Percentiles rank a stretch among this genome's conserved stretches.
Evolutionary conservation across 1,140 invertebrate species (phyloP).

Genomic region (Temnothorax longispinosus): DNA sequence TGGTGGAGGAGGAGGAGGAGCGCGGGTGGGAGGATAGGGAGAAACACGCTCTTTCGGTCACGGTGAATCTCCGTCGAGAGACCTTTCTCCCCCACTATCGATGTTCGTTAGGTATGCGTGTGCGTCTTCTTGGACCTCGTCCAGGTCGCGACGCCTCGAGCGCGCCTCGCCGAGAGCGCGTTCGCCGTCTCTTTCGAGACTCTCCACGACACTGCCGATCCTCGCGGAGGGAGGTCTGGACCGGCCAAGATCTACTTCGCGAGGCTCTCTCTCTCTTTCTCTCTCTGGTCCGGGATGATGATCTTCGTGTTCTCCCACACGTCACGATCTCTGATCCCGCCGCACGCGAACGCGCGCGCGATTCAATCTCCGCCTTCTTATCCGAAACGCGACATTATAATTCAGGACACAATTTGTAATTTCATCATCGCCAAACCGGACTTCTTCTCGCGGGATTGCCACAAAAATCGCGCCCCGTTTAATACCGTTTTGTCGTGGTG

Average conservation of each 20-base stretch:
- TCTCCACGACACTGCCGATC: not conserved
- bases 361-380: not conserved
- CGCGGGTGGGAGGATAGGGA: not conserved
- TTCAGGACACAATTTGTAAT: not conserved
- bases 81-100: not conserved
- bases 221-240: not conserved
- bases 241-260: not conserved
- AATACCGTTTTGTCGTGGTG: no score
- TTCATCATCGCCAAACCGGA: no score
- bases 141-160: constrained; percentile 47
- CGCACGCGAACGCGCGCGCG: not conserved
- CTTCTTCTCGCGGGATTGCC: no score
- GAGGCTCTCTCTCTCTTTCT: not conserved
- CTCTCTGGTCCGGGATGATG: not conserved
- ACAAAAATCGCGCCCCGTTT: not conserved
- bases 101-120: constrained; percentile 49
- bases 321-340: not conserved
- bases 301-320: not conserved
- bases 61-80: constrained; percentile 54
- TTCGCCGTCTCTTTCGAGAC: constrained; percentile 5
- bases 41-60: constrained; percentile 47
- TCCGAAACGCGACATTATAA: not conserved
- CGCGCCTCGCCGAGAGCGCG: constrained; percentile 1
- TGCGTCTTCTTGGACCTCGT: constrained; percentile 44
- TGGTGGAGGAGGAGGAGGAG: no score